Evolutionary conservation across 2,113 vertebrate species (phyloP).

Genomic region (Dipodomys merriami): DNA sequence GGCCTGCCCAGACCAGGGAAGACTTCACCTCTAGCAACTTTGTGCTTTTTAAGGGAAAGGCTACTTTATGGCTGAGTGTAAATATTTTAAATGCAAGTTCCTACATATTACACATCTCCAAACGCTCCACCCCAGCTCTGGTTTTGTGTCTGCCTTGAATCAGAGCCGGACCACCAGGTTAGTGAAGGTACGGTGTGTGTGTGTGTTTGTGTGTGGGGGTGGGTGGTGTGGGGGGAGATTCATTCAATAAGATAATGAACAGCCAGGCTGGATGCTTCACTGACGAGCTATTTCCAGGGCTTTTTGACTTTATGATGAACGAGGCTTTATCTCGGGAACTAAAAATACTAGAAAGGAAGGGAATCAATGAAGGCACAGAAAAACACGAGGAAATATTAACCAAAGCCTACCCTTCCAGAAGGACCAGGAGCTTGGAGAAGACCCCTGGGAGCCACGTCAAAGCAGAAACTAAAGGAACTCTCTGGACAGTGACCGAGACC

Average conservation of each 20-base stretch:
- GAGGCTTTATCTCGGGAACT: conserved; percentile 84
- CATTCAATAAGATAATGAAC: conserved; percentile 85
- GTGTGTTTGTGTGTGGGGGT: no score
- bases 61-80: background rate
- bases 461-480: conserved; percentile 35
- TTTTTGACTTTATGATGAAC: conserved; percentile 81
- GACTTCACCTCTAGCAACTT: background rate
- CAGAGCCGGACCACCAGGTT: conserved; percentile 70
- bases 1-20: no score
- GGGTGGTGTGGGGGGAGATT: conserved; percentile 53
- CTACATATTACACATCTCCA: conserved; percentile 38
- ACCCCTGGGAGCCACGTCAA: conserved; percentile 56
- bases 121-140: conserved; percentile 66
- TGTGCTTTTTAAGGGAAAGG: background rate
- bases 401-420: conserved; percentile 64
- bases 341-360: conserved; percentile 87
- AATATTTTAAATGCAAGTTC: conserved; percentile 35
- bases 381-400: conserved; percentile 82
- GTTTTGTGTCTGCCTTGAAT: conserved; percentile 82
- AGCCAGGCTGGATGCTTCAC: conserved; percentile 83
- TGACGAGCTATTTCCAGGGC: conserved; percentile 84
- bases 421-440: background rate
- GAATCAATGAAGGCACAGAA: conserved; percentile 78
- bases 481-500: no score
- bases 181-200: background rate